These are phyloP conservation scores for Sarcophaga variegata DNA, from an alignment of 2,888 invertebrate genomes.

Conservation along the genomic window DNA sequence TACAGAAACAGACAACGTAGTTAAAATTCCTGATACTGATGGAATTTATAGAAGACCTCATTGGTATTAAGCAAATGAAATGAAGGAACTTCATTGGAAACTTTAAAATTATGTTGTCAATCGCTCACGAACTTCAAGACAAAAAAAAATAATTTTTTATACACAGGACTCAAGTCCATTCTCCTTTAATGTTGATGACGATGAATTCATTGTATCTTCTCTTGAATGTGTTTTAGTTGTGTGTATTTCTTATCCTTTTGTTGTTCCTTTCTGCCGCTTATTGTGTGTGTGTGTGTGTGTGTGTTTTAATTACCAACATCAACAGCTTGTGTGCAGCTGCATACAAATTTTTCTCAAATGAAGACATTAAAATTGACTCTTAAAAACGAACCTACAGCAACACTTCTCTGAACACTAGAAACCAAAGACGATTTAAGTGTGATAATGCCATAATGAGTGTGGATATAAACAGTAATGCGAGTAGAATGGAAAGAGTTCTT, in stretches of 20 bases:
- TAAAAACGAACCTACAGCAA: background rate
- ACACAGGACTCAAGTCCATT: too few relatives aligned
- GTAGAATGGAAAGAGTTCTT: background rate
- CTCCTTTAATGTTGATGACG: too few relatives aligned
- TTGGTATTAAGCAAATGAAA: too few relatives aligned
- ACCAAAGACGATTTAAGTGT: background rate
- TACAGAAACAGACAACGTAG: too few relatives aligned
- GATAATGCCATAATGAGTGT: background rate
- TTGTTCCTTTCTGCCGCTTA: background rate
- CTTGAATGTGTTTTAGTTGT: background rate
- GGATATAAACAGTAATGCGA: background rate
- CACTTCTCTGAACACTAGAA: background rate
- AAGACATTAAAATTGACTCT: constrained; percentile 22
- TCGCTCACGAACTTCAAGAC: too few relatives aligned
- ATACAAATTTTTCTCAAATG: constrained; percentile 20
- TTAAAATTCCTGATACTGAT: too few relatives aligned
- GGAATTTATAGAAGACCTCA: too few relatives aligned
- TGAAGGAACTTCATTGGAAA: too few relatives aligned
- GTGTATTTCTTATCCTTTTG: background rate
- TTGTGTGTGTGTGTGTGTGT: background rate
- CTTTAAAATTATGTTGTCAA: too few relatives aligned
- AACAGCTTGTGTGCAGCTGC: constrained; percentile 38
- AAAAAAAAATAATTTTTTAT: too few relatives aligned
- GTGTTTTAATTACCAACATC: constrained; percentile 40
- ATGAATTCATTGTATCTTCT: too few relatives aligned